A percentile compares a stretch with the other conserved stretches of the same genome.
Evolutionary conservation across 2,113 vertebrate species (phyloP).

Genomic region (Elachura formosa): DNA sequence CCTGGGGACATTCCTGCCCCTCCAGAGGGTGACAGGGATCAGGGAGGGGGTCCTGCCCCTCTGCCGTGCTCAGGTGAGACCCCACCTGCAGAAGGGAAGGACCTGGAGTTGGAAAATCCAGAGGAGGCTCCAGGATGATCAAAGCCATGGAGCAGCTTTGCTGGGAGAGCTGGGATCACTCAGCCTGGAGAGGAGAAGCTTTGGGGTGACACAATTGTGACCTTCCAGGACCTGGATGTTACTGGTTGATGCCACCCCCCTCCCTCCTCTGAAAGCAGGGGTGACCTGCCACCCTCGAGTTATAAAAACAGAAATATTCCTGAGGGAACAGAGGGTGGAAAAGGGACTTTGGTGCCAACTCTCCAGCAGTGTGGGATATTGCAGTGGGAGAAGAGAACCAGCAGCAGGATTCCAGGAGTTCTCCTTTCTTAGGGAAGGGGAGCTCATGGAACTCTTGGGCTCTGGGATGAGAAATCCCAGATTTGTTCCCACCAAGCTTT

Average conservation of each 20-base stretch:
- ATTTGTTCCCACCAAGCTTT: neutral
- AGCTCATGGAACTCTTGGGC: fast-evolving
- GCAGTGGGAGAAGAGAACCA: neutral
- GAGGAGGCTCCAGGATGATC: neutral
- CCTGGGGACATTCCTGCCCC: neutral
- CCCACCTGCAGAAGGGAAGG: neutral
- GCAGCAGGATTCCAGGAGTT: neutral
- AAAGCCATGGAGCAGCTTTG: neutral
- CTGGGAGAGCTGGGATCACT: neutral
- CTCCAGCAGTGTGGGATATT: neutral
- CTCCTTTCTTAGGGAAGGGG: neutral
- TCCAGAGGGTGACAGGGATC: neutral
- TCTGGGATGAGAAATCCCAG: neutral
- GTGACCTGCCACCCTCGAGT: neutral
- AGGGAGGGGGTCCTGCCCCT: neutral
- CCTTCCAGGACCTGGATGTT: neutral
- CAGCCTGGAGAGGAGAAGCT: too few relatives aligned
- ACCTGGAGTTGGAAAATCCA: neutral
- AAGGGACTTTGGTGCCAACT: neutral
- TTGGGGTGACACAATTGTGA: neutral
- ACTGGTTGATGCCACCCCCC: neutral
- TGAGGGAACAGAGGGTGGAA: neutral
- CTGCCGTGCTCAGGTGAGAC: neutral
- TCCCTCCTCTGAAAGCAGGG: fast-evolving
- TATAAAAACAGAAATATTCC: neutral